Base-by-base conservation (phyloP, 2,113 vertebrate species). In the Chaetorhynchus papuensis region DNA sequence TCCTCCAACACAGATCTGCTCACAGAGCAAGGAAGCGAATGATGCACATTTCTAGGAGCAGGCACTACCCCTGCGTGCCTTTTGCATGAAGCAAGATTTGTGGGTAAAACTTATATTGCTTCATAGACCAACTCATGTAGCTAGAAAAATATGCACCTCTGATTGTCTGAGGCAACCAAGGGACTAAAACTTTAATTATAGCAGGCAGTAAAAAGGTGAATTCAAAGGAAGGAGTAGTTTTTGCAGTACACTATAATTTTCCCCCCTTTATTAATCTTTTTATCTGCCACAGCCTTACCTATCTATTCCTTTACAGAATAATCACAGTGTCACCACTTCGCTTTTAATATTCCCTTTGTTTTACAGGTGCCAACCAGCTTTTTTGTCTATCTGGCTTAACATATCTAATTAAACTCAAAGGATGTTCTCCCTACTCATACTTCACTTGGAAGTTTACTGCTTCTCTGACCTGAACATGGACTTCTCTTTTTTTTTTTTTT, bases 151-250 rank as follows among this genome's bases (percentile, higher is more conserved):
- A 39, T 24, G 11, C 21, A 70, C 30, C 23, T 88, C 42, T 1
- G 1, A 59, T 59, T 65, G 54, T 85, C 94, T 85, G 85, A 89
- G 42, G 41, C 44, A 96, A 68, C 30, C 28, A 79, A 17, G 31
- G n/a, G 50, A 86, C 65, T 85, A 68, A 76, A 82, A 85, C 59
- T 88, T 76, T 69, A 93, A 93, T 96, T 93, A 77, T 9, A 95
- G 41, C 47, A 82, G 61, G 60, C 59, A 75, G 57, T 72, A 47
- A 60, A 85, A 79, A 72, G 14, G 35, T 54, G n/a, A 56, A 87
- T 72, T 85, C 57, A 85, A 75, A 76, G 53, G 70, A 88, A 60
- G 47, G 60, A 91, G 37, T 61, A 60, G 37, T 72, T 90, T 76
- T 87, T 83, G 57, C 54, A 72, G 45, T 66, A 72, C 63, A 10